A percentile compares a stretch with the other conserved stretches of the same genome.
phyloP scores from a whole-genome alignment of 2,888 invertebrate genomes.

The Junonia oenone region DNA sequence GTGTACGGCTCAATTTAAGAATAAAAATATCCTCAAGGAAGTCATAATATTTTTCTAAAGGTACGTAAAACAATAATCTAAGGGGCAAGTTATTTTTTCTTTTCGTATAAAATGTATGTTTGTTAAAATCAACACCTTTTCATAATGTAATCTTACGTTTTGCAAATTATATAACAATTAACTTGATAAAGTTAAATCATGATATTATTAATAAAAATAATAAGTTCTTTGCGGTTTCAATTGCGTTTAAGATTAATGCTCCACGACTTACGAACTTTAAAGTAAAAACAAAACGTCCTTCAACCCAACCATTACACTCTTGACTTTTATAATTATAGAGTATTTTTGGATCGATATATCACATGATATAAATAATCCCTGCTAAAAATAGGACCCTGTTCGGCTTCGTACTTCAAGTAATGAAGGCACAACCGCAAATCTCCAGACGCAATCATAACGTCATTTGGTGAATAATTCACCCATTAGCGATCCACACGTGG shows the following conservation, averaged over 20 bases:
- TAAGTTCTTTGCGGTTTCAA: no score
- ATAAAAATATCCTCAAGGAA: conserved; percentile 2
- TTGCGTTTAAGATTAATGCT: no score
- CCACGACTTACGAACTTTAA: no score
- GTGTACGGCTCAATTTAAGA: conserved; percentile 5
- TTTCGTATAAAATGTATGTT: not conserved
- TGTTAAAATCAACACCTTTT: not conserved
- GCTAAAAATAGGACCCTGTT: not conserved
- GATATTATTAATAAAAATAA: no score
- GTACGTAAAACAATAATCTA: not conserved
- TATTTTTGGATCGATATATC: no score
- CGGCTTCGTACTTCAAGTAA: not conserved
- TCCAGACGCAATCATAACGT: conserved; percentile 28
- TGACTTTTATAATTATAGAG: no score
- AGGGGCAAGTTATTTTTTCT: not conserved
- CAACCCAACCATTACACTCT: no score
- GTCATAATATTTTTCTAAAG: not conserved
- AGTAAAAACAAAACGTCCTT: no score
- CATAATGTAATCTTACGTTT: not conserved
- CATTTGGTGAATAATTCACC: conserved; percentile 50
- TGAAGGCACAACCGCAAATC: conserved; percentile 23
- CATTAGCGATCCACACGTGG: conserved; percentile 45
- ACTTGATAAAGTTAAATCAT: no score
- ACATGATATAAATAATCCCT: not conserved
- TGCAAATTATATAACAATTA: no score